Conservation (phyloP, 2,797 vertebrate genomes). For the Neopelma chrysocephalum region DNA sequence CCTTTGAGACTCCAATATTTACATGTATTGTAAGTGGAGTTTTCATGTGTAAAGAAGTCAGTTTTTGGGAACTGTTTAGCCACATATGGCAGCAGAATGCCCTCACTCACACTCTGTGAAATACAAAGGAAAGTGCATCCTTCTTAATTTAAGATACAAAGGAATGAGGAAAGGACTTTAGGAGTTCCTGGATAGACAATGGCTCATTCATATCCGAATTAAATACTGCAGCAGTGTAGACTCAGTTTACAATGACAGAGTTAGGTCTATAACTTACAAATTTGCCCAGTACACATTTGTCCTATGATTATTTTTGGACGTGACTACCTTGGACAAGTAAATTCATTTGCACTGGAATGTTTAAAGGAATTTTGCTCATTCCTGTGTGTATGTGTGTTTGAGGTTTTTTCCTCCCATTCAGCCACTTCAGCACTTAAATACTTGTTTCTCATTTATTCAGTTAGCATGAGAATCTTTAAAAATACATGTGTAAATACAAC, state of each 20-base stretch:
- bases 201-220: not conserved
- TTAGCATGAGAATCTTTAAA: not conserved
- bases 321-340: not conserved
- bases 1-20: not conserved
- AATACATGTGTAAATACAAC: not conserved
- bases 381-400: not conserved
- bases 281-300: not conserved
- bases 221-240: not conserved
- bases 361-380: not conserved
- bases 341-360: not conserved
- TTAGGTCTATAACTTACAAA: not conserved
- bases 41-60: not conserved
- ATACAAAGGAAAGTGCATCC: not conserved
- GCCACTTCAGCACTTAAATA: not conserved
- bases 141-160: not conserved
- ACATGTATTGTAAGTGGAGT: not conserved
- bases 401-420: accelerated
- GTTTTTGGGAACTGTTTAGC: not conserved
- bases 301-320: not conserved
- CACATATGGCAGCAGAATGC: not conserved
- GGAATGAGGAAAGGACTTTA: not conserved
- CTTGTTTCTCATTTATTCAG: not conserved
- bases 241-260: not conserved
- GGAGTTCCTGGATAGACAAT: not conserved
- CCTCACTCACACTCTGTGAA: not conserved